Conservation (phyloP, 2,888 invertebrate species). For the Ceriagrion tenellum region DNA sequence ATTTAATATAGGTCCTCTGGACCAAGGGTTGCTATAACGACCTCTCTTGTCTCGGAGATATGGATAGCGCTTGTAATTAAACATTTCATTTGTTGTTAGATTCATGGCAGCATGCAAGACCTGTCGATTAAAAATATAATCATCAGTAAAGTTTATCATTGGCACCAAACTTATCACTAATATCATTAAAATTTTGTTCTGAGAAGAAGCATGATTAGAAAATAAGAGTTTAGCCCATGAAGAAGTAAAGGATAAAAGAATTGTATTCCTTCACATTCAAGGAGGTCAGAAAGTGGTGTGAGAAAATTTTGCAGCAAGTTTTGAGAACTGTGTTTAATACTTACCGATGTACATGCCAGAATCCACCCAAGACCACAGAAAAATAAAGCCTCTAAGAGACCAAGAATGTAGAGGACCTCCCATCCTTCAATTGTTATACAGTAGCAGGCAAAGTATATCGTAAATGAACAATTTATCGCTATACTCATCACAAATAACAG, state of each 20-base stretch:
- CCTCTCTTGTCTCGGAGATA: conserved; percentile 94
- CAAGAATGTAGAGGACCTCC: conserved; percentile 90
- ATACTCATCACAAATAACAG: conserved; percentile 93
- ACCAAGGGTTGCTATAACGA: conserved; percentile 93
- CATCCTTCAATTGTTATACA: conserved; percentile 92
- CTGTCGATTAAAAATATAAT: conserved; percentile 79
- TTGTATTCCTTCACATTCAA: too few relatives aligned
- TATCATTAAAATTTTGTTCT: too few relatives aligned
- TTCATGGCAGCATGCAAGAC: conserved; percentile 95
- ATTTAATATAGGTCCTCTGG: conserved; percentile 92
- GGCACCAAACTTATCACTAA: too few relatives aligned
- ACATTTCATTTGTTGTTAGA: conserved; percentile 96
- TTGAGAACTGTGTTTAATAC: conserved; percentile 74
- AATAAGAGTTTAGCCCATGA: too few relatives aligned
- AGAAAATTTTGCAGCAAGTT: background rate
- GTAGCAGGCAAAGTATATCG: conserved; percentile 92
- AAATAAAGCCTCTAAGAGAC: conserved; percentile 89
- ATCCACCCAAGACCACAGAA: conserved; percentile 94
- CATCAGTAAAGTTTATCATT: background rate
- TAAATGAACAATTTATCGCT: conserved; percentile 92
- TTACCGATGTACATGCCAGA: conserved; percentile 92
- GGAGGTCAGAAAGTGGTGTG: background rate
- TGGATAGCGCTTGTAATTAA: conserved; percentile 94
- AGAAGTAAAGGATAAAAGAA: too few relatives aligned
- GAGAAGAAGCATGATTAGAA: too few relatives aligned